Conservation (phyloP, 92 coral and sea anemone species). For the Muricea muricata region DNA sequence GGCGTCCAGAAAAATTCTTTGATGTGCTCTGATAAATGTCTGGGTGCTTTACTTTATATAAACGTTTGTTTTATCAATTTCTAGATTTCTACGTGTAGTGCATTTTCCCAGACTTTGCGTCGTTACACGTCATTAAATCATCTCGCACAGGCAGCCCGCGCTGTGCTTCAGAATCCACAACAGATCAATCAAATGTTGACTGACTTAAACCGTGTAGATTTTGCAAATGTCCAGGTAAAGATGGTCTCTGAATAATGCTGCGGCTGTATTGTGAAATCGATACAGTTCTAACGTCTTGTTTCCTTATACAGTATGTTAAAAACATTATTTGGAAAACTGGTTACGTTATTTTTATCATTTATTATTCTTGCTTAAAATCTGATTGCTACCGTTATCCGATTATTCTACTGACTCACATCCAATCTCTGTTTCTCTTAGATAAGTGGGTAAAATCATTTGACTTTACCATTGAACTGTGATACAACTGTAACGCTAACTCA, state of each 20-base stretch:
- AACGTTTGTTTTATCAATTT: neutral
- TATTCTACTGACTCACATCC: no score
- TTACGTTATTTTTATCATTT: no score
- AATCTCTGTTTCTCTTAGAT: no score
- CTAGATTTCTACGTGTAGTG: slow-evolving; percentile 93
- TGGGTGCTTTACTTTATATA: neutral
- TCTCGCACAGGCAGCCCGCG: slow-evolving; percentile 98
- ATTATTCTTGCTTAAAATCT: no score
- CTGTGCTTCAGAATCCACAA: slow-evolving; percentile 95
- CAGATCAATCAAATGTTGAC: slow-evolving; percentile 98
- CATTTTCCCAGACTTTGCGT: slow-evolving; percentile 98
- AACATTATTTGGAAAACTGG: no score
- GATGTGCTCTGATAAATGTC: neutral
- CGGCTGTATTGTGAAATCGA: neutral
- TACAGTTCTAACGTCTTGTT: no score
- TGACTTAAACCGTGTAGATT: slow-evolving; percentile 97
- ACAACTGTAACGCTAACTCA: no score
- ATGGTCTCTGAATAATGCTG: neutral
- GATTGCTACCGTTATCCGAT: no score
- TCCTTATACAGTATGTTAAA: no score
- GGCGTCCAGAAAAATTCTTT: neutral
- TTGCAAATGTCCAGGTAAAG: slow-evolving; percentile 96
- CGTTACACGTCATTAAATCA: slow-evolving; percentile 99
- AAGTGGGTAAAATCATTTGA: no score
- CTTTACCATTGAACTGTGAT: no score